Evolutionary conservation across 1,140 invertebrate genomes (phyloP).

Genomic region (Drosophila orena): DNA sequence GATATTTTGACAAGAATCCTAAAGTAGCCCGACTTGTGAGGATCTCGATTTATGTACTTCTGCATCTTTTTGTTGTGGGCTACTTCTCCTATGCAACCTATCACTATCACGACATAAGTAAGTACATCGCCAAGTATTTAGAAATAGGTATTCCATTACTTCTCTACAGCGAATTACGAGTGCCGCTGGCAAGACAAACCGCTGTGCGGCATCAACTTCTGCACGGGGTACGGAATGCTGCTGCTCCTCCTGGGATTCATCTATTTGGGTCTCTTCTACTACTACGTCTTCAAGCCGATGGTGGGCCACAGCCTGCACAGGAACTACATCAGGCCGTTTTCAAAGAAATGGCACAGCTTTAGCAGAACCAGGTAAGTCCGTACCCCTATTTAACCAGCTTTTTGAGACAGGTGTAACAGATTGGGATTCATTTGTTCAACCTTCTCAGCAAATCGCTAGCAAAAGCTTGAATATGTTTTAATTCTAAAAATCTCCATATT

Average conservation of each 20-base stretch:
- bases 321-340: constrained; percentile 47
- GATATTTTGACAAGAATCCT: constrained; percentile 17
- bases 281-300: constrained; percentile 87
- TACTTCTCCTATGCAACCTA: constrained; percentile 80
- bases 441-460: too few species aligned
- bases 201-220: constrained; percentile 85
- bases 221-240: constrained; percentile 90
- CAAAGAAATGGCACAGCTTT: constrained; percentile 80
- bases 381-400: too few species aligned
- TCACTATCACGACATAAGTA: constrained; percentile 71
- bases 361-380: constrained; percentile 53
- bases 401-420: too few species aligned
- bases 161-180: constrained; percentile 38
- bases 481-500: too few species aligned
- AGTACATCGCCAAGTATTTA: constrained; percentile 7
- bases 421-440: too few species aligned
- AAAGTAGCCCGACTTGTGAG: constrained; percentile 34
- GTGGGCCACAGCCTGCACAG: constrained; percentile 85
- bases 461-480: too few species aligned
- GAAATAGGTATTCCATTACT: neutral
- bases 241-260: constrained; percentile 88
- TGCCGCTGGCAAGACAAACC: constrained; percentile 13
- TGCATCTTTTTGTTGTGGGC: constrained; percentile 53
- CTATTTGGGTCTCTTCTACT: constrained; percentile 89
- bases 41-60: constrained; percentile 23